These are phyloP conservation scores for Clinocottus analis DNA, from an alignment of 2,113 vertebrate species.

Conservation along the genomic window DNA sequence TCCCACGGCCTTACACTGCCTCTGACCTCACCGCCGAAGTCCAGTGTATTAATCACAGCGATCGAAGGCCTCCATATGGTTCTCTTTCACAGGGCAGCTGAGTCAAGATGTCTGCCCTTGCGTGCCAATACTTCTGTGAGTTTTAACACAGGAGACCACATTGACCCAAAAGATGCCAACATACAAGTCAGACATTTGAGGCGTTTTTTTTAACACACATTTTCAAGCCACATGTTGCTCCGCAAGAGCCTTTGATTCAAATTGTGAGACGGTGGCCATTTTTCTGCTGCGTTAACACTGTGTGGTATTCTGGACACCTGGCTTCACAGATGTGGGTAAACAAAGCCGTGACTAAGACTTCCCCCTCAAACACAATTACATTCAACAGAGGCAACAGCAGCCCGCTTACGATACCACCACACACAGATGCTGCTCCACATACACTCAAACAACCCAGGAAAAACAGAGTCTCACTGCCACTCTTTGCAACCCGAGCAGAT, in stretches of 20 bases:
- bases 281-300: background rate
- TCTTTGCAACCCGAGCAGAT: conserved; percentile 36
- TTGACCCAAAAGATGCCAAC: conserved; percentile 9
- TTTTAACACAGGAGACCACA: conserved; percentile 3
- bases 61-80: conserved; percentile 34
- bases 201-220: conserved; percentile 36
- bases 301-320: conserved; percentile 55
- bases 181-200: conserved; percentile 18
- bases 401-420: conserved; percentile 4
- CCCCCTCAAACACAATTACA: conserved; percentile 44
- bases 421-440: conserved; percentile 51
- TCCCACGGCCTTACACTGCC: conserved; percentile 34
- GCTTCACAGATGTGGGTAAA: conserved; percentile 52
- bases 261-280: background rate
- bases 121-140: conserved; percentile 19
- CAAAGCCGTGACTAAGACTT: conserved; percentile 41
- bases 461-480: conserved; percentile 68
- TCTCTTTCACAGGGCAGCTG: conserved; percentile 44
- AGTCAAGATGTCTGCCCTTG: conserved; percentile 58
- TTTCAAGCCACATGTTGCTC: conserved; percentile 34
- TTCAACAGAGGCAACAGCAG: conserved; percentile 16
- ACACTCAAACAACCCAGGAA: conserved; percentile 59
- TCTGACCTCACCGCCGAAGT: conserved; percentile 34
- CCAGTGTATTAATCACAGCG: conserved; percentile 53
- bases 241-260: background rate